A percentile compares a stretch with the other conserved stretches of the same genome.
phyloP scores from a whole-genome alignment of 2,888 invertebrate species.

The Tachina fera region DNA sequence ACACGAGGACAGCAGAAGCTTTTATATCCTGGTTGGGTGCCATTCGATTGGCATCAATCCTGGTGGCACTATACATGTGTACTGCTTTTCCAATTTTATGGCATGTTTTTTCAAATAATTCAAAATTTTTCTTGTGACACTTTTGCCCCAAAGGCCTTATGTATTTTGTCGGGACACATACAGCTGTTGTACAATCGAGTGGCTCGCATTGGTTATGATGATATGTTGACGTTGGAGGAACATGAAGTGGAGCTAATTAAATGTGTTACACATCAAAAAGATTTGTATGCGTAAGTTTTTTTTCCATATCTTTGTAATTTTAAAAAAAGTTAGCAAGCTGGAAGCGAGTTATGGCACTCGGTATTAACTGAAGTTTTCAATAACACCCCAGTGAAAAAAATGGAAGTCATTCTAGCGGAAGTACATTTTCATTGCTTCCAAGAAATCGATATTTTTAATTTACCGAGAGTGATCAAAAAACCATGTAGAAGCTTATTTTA shows the following conservation, averaged over 20 bases:
- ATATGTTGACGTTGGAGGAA: neutral
- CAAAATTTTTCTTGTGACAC: slow-evolving; percentile 48
- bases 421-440: no score
- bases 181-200: slow-evolving; percentile 37
- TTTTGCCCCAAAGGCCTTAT: slow-evolving; percentile 48
- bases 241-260: slow-evolving; percentile 36
- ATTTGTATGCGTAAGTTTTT: slow-evolving; percentile 56
- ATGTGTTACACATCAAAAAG: slow-evolving; percentile 48
- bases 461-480: no score
- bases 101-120: slow-evolving; percentile 37
- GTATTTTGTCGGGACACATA: slow-evolving; percentile 47
- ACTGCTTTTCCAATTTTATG: slow-evolving; percentile 5
- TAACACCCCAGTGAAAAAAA: no score
- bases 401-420: no score
- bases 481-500: no score
- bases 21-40: slow-evolving; percentile 54
- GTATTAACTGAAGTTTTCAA: no score
- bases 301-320: neutral
- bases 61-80: slow-evolving; percentile 1
- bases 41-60: slow-evolving; percentile 42
- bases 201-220: slow-evolving; percentile 51
- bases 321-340: no score
- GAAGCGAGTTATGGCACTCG: no score
- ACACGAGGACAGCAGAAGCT: slow-evolving; percentile 27
- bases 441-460: no score